These are phyloP conservation scores for Microcebus tavaratra DNA, from an alignment of 2,113 vertebrate species.

Conservation along the genomic window DNA sequence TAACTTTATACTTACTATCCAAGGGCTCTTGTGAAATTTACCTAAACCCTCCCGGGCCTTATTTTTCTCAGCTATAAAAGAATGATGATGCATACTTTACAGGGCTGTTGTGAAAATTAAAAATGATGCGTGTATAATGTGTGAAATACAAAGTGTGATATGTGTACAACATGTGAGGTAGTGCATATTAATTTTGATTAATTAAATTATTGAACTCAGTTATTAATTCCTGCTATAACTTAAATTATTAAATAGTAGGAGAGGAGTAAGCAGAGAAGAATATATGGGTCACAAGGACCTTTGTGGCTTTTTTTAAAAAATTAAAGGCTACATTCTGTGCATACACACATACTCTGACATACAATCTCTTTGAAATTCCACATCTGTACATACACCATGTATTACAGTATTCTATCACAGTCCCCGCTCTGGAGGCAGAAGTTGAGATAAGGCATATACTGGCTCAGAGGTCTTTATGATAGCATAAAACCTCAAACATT, in stretches of 20 bases:
- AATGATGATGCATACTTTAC: neutral
- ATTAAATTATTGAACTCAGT: neutral
- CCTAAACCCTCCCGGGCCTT: neutral
- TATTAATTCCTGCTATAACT: conserved; percentile 29
- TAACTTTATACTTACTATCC: neutral
- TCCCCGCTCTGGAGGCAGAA: conserved; percentile 24
- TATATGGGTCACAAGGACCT: neutral
- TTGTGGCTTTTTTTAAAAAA: neutral
- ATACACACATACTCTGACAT: neutral
- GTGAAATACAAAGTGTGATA: neutral
- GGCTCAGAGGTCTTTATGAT: conserved; percentile 37
- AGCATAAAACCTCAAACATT: conserved; percentile 43
- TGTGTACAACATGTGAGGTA: neutral
- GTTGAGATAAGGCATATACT: conserved; percentile 50
- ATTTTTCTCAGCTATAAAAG: conserved; percentile 53
- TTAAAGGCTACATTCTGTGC: neutral
- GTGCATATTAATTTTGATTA: neutral
- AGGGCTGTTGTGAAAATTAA: neutral
- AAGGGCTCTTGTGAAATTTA: neutral
- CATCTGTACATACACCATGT: neutral
- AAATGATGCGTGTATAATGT: neutral
- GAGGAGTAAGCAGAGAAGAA: neutral
- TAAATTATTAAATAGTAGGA: conserved; percentile 18
- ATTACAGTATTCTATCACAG: neutral
- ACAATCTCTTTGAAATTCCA: conserved; percentile 28